Percentiles rank a stretch among this genome's conserved stretches.
These are phyloP conservation scores for Andrena trimmerana DNA, from an alignment of 2,888 invertebrate genomes.

Conservation along the genomic window DNA sequence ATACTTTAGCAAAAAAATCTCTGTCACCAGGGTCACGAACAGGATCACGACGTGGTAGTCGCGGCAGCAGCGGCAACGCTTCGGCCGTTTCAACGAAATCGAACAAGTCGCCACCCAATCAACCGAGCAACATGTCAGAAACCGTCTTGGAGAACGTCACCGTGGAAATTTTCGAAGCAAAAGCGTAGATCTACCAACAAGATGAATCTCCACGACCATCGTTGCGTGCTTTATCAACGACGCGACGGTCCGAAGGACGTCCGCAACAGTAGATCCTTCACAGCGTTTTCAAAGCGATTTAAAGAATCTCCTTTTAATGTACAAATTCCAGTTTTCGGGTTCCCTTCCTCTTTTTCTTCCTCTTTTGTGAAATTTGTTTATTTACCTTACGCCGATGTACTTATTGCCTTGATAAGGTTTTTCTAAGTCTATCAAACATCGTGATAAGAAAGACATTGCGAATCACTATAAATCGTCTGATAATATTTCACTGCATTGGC, in stretches of 20 bases:
- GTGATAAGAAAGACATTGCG: not conserved
- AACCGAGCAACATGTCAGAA: constrained; percentile 74
- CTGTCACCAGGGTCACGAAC: constrained; percentile 85
- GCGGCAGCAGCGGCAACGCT: constrained; percentile 90
- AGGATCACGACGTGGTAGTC: constrained; percentile 90
- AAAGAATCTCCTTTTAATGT: constrained; percentile 16
- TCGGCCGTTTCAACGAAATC: constrained; percentile 91
- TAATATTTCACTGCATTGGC: not conserved
- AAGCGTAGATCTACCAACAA: constrained; percentile 83
- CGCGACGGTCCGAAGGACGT: not conserved
- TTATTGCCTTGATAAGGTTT: not conserved
- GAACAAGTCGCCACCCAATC: constrained; percentile 85
- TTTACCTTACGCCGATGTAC: not conserved
- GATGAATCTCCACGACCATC: constrained; percentile 5
- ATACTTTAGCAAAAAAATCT: constrained; percentile 78
- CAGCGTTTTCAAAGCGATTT: constrained; percentile 10
- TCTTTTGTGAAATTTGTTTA: not conserved
- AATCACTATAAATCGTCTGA: not conserved
- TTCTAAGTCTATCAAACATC: not conserved
- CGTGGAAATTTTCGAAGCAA: constrained; percentile 91
- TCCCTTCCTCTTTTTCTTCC: not conserved
- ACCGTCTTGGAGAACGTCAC: constrained; percentile 88
- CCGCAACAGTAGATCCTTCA: not conserved
- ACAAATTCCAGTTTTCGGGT: not conserved
- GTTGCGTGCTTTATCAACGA: constrained; percentile 8